These are phyloP conservation scores for Limonius californicus DNA, from an alignment of 1,140 invertebrate genomes.

Conservation along the genomic window DNA sequence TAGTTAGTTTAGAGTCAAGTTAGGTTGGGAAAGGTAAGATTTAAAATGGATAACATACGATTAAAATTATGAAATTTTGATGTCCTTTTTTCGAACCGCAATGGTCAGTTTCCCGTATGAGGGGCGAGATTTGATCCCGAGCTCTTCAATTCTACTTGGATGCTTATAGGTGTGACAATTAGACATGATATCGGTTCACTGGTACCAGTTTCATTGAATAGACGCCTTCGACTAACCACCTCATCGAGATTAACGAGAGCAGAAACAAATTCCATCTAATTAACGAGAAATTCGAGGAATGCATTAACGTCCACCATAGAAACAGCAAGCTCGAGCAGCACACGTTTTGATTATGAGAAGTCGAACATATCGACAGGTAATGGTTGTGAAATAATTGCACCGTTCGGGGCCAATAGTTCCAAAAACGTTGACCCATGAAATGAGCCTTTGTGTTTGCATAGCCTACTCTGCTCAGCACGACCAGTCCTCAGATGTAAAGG, in stretches of 20 bases:
- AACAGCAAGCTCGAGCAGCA: background rate
- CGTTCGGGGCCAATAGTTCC: conserved; percentile 19
- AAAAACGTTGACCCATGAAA: conserved; percentile 21
- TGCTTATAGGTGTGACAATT: no score
- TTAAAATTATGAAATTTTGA: no score
- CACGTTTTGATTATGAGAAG: background rate
- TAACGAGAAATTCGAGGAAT: background rate
- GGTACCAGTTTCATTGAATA: background rate
- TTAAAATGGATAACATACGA: no score
- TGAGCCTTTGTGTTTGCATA: conserved; percentile 19
- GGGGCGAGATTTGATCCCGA: no score
- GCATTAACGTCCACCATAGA: background rate
- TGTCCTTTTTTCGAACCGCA: no score
- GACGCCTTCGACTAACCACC: background rate
- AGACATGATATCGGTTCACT: background rate
- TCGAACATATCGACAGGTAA: background rate
- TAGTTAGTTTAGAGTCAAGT: no score
- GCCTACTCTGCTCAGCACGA: conserved; percentile 6
- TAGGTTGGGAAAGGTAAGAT: no score
- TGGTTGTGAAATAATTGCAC: conserved; percentile 14
- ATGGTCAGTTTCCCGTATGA: no score
- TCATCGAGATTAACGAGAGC: background rate
- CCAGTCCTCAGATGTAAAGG: conserved; percentile 15
- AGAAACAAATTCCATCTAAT: background rate
- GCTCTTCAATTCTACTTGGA: no score